Conservation (phyloP, 2,888 invertebrate species). For the Lottia gigantea region DNA sequence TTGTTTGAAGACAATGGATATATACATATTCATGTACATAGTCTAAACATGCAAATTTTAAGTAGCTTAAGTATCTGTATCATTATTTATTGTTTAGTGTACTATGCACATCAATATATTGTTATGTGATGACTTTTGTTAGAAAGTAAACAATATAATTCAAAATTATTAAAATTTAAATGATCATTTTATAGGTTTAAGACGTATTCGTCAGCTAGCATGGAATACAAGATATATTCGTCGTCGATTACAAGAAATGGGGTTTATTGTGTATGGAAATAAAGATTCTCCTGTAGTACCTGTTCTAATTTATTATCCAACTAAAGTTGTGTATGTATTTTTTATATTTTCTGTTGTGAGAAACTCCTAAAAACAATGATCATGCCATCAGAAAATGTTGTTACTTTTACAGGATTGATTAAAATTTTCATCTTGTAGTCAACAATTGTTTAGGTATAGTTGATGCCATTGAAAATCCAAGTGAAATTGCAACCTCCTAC, state of each 20-base stretch:
- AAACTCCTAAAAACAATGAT: background rate
- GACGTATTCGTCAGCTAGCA: constrained; percentile 77
- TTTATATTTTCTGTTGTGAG: background rate
- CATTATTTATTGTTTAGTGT: too few species aligned
- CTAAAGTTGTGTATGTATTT: constrained; percentile 79
- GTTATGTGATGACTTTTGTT: too few species aligned
- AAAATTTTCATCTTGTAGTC: background rate
- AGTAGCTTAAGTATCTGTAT: too few species aligned
- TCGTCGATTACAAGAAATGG: constrained; percentile 82
- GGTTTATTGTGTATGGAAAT: constrained; percentile 90
- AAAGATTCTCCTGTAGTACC: constrained; percentile 96
- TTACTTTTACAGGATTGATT: background rate
- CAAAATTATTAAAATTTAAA: too few species aligned
- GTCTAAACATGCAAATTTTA: too few species aligned
- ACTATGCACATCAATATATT: too few species aligned
- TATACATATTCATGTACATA: too few species aligned
- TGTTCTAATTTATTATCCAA: constrained; percentile 90
- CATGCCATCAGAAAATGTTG: background rate
- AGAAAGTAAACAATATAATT: too few species aligned
- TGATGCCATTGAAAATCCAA: constrained; percentile 35
- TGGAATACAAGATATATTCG: constrained; percentile 86
- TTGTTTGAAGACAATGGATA: too few species aligned
- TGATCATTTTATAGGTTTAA: constrained; percentile 62
- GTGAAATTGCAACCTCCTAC: too few species aligned
- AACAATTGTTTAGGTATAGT: constrained; percentile 46